phyloP scores from a whole-genome alignment of 2,888 invertebrate species.

The Pristionchus mayeri region DNA sequence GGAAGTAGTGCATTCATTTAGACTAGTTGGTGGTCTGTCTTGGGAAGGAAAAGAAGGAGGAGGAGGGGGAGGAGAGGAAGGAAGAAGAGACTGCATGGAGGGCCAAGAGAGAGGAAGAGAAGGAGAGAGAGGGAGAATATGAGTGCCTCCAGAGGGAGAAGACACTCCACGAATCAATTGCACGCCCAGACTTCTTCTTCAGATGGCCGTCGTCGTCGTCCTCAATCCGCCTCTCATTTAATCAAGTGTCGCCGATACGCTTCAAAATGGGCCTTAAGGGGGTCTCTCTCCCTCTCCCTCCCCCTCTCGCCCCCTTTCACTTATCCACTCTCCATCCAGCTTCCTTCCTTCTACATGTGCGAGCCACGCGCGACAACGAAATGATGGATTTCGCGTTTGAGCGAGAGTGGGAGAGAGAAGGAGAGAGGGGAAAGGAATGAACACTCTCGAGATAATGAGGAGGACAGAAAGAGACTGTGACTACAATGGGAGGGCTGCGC shows the following conservation, averaged over 20 bases:
- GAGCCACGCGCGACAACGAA: not conserved
- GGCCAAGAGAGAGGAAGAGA: not conserved
- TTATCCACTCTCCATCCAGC: not conserved
- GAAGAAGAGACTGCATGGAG: constrained; percentile 6
- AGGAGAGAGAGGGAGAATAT: constrained; percentile 24
- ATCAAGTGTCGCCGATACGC: constrained; percentile 3
- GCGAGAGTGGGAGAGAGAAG: not conserved
- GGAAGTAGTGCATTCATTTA: constrained; percentile 34
- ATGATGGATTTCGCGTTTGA: constrained; percentile 21
- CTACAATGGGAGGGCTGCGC: constrained; percentile 29
- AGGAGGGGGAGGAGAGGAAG: not conserved
- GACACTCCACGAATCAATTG: constrained; percentile 48
- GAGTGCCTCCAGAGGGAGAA: constrained; percentile 42
- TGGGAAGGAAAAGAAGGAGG: constrained; percentile 10
- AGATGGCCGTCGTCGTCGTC: not conserved
- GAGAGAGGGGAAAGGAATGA: not conserved
- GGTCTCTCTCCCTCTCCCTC: not conserved
- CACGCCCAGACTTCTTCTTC: not conserved
- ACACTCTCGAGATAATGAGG: constrained; percentile 11
- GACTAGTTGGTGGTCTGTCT: constrained; percentile 39
- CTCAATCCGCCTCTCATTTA: constrained; percentile 39
- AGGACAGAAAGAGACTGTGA: constrained; percentile 2
- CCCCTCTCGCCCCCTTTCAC: not conserved
- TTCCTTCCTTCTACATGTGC: not conserved
- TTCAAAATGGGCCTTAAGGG: constrained; percentile 5